Evolutionary conservation across 2,113 vertebrate genomes (phyloP), one percentile per base, ranked within the genome.

Genomic region (Strix aluco): DNA sequence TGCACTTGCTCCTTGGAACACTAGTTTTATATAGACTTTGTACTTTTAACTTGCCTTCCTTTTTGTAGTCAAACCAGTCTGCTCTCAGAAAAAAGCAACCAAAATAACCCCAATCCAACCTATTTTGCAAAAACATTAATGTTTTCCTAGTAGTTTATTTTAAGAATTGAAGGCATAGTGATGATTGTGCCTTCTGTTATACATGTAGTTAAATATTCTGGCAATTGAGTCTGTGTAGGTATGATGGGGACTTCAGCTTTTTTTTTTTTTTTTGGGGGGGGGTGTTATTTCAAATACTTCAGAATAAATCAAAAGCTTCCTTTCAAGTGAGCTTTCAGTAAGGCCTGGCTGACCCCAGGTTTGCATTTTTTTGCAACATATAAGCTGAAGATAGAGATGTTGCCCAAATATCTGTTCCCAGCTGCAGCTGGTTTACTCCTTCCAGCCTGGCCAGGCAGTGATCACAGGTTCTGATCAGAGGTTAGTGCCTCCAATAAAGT

Each of bases 21-120:
- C 75, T 65, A n/a, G 12, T n/a, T 94, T 86, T 89, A 92, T 88
- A 86, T 54, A 88, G 86, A 81, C 62, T 57, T 90, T 32, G 38
- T 94, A 34, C 75, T 86, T 96, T 36, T 57, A 79, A 44, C 30
- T 86, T 54, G 12, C 61, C 16, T 86, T 63, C 44, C 21, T 61
- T 84, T 83, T 73, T 77, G 40, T 57, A 94, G 49, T 70, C 36
- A 65, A 36, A 81, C 13, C 77, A 89, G 30, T 18, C 27, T 80
- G 19, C 38, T 79, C 15, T 55, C 40, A 72, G 47, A 36, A 86
- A 66, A 83, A 65, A 57, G 5, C 7, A 77, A 34, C 8, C 25
- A 70, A 78, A 10, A 10, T 17, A 51, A 80, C 4, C 20, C 2
- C 16, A 47, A 22, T 73, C 16, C 6, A 26, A 65, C 10, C 44